Base-by-base conservation (phyloP, 2,888 invertebrate genomes). In the Cheilosia grossa region DNA sequence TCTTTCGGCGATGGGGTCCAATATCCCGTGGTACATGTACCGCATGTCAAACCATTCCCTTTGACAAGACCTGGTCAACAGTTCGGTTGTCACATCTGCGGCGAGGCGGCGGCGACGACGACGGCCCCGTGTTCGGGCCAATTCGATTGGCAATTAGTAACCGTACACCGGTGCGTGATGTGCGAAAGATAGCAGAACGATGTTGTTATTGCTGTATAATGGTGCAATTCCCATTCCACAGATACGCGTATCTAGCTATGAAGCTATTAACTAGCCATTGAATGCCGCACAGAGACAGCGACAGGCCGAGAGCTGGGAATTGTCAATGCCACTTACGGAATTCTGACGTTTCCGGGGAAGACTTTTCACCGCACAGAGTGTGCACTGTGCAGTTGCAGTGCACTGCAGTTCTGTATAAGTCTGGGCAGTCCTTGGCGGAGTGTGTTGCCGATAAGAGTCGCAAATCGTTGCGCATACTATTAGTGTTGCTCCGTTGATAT, bases 391-490 rank as follows among this genome's bases (percentile, higher is more conserved):
- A 27, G 27, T 27, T 30, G 30, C 30, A 9, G n/a, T 15, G 15
- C 7, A 7, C 6, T 33, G 44, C 51, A 24, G 15, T 5, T 13
- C 15, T 27, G 13, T 24, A 24, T 24, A 13, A 10, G 53, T 47
- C 19, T 54, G 17, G 53, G 13, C 3, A 42, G 44, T 27, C 3
- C 37, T n/a, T 59, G 42, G 6, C 10, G 51, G 24, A 13, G 51
- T 17, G 40, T 6, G 37, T 44, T 6, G 49, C 30, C 51, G 82
- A 82, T 82, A 82, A 82, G 66, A 77, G 70, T 54, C 70, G 59
- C 82, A 77, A 82, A 77, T 72, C 77, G 77, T 82, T 77, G 72
- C 54, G 77, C 77, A 75, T 75, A 64, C 81, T 75, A 82, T 75
- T 75, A 72, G 77, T n/a, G 64, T 59, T 66, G 40, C 54, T 54